Base-by-base conservation (phyloP, 2,113 vertebrate species). In the Pachyramphus minor region DNA sequence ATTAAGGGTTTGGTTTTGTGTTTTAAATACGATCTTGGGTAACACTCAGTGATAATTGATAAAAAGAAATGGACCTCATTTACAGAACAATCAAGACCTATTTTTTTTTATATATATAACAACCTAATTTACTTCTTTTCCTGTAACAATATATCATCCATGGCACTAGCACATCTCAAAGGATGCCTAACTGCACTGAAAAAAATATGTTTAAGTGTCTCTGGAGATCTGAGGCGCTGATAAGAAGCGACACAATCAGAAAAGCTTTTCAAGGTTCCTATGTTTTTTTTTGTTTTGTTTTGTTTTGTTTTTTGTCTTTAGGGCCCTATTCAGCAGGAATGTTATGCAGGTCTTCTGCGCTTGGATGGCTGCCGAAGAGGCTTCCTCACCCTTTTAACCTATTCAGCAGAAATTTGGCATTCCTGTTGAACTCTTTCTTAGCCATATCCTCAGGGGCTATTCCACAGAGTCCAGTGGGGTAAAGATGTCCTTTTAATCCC, bases 331-430 rank as follows among this genome's bases (percentile, higher is more conserved):
- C 68, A 96, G 90, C 97, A 97, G 97, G 95, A 97, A 97, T 97
- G 97, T 97, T 97, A 97, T 96, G 94, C 97, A 87, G 97, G 97
- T 97, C 95, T 97, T 96, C 97, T 97, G 96, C 96, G 94, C 95
- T 96, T 97, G 96, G 97, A 97, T 97, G 97, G 95, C 97, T 97
- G 97, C 97, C 97, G 97, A 97, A 97, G 97, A 97, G 97, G 97
- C 92, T 97, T 97, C 97, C 97, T 97, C 97, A 97, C 97, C 94
- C 96, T 97, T 97, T 97, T 97, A 97, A 97, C 96, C 97, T 97
- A 97, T 97, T 97, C 97, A 97, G 97, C 97, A 97, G 96, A 97
- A 97, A 97, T 97, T 95, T 97, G 97, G 96, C 96, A 97, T 97
- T 97, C 96, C 96, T 97, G 97, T 97, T 97, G 96, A 97, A 94